These are phyloP conservation scores for Delia radicum DNA, from an alignment of 1,140 invertebrate species.

Conservation along the genomic window DNA sequence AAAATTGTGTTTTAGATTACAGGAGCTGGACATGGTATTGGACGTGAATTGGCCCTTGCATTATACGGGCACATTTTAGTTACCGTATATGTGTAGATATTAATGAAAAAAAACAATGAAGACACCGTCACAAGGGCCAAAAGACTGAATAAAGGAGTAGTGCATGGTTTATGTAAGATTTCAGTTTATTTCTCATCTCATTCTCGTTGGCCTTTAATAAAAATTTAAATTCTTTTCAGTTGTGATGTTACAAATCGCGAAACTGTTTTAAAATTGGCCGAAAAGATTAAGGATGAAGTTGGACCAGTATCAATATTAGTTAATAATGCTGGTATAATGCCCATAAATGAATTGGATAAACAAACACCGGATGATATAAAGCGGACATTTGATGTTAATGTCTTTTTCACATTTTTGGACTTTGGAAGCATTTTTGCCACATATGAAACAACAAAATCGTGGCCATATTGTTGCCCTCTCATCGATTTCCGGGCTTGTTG, in stretches of 20 bases:
- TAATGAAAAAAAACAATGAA: constrained; percentile 69
- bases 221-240: constrained; percentile 56
- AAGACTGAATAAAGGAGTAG: constrained; percentile 57
- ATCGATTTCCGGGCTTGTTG: constrained; percentile 75
- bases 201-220: too few relatives aligned
- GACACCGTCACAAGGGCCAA: constrained; percentile 65
- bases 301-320: constrained; percentile 68
- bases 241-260: constrained; percentile 71
- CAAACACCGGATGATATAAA: constrained; percentile 64
- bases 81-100: constrained; percentile 86
- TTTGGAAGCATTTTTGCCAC: constrained; percentile 73
- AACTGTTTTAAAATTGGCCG: constrained; percentile 60
- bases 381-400: constrained; percentile 70
- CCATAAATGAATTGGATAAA: constrained; percentile 63
- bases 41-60: constrained; percentile 78
- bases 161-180: constrained; percentile 61
- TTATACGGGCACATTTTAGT: constrained; percentile 74
- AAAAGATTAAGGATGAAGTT: constrained; percentile 63
- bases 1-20: constrained; percentile 82
- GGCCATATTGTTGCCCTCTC: constrained; percentile 81
- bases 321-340: constrained; percentile 82
- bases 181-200: too few relatives aligned
- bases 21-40: constrained; percentile 88
- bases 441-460: constrained; percentile 70
- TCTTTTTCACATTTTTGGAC: constrained; percentile 75